These are phyloP conservation scores for Nephrotoma appendiculata DNA, from an alignment of 2,888 invertebrate genomes.

Conservation along the genomic window DNA sequence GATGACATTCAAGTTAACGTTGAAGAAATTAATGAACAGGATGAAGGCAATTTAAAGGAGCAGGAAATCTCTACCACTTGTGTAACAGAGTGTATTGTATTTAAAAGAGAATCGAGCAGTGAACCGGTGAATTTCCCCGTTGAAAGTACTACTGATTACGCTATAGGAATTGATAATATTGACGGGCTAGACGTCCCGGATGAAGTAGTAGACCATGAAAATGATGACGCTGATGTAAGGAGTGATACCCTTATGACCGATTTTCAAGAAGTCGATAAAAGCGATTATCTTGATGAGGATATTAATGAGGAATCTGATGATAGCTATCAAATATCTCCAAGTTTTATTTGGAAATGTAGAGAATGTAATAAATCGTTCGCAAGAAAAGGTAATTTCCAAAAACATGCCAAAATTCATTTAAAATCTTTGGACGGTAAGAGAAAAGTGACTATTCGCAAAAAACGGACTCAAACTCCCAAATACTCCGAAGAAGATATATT, in stretches of 20 bases:
- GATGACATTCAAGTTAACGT: not conserved
- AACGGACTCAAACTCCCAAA: constrained; percentile 1
- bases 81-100: not conserved
- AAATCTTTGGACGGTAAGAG: not conserved
- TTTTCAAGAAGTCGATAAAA: not conserved
- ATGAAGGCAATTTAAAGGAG: not conserved
- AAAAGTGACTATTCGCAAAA: constrained; percentile 5
- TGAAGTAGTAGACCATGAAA: not conserved
- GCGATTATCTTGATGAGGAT: not conserved
- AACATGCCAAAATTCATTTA: constrained; percentile 7
- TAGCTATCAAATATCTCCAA: not conserved
- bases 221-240: constrained; percentile 6
- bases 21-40: not conserved
- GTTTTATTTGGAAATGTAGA: constrained; percentile 3
- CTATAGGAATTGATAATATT: not conserved
- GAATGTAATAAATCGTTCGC: constrained; percentile 9
- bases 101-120: not conserved
- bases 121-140: not conserved
- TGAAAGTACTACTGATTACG: not conserved
- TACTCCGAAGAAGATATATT: constrained; percentile 12
- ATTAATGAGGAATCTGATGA: constrained; percentile 1
- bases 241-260: not conserved
- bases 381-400: constrained; percentile 8
- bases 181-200: not conserved
- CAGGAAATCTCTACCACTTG: not conserved